Evolutionary conservation across 2,113 vertebrate species (phyloP), one percentile per base, ranked within the genome.

Genomic region (Clinocottus analis): DNA sequence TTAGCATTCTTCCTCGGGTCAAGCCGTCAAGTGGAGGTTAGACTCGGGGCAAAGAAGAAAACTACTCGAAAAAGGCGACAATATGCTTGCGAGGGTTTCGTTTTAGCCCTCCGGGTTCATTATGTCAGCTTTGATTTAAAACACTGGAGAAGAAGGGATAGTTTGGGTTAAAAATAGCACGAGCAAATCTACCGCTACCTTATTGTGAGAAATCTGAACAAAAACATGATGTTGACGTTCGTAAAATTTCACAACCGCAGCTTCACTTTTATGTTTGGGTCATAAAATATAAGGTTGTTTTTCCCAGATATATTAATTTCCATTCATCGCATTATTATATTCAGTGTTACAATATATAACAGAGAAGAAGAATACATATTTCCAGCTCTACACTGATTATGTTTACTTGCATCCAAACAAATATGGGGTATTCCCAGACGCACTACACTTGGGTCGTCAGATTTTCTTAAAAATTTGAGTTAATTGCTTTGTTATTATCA

Each of bases 1-100:
- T 89, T 87, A 80, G 81, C 87, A 93, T 93, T 93, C 89, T 92
- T 93, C 72, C 67, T 74, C 75, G 17, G 90, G 89, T 90, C 88
- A 89, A 71, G 43, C 79, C 73, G 82, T 65, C 77, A 76, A 83
- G 87, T 80, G 81, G 73, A 92, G 91, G 88, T 91, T 85, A 85
- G 74, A 85, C 75, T 47, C 53, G 0, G 90, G 90, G 33, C 82
- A 93, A 85, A 77, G 72, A 75, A 59, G 64, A 68, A 89, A 90
- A 86, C 72, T 21, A 58, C 72, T 84, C 47, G n/a, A 84, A 51
- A 80, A 79, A 70, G 33, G 66, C 1, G 47, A 86, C 81, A 65
- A 60, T 35, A 78, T 59, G 58, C 33, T 74, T 2, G 13, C 17
- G 33, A 47, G 35, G 37, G 31, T 45, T 82, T 74, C 6, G 45